Percentiles rank a stretch among this genome's conserved stretches.
phyloP scores from a whole-genome alignment of 2,888 invertebrate genomes.

The Neoascia interrupta region DNA sequence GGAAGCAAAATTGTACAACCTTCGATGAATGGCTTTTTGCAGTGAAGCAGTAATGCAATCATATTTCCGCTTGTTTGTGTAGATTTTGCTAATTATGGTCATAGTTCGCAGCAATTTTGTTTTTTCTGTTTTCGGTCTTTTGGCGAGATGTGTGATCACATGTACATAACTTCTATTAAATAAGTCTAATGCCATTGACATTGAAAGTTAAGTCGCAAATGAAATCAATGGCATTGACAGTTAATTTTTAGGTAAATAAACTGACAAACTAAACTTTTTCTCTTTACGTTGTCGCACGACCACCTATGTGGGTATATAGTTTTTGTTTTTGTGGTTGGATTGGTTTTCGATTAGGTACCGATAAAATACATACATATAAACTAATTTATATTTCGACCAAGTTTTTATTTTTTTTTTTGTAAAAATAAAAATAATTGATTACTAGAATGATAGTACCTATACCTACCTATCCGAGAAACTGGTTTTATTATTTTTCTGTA shows the following conservation, averaged over 20 bases:
- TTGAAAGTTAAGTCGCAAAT: slow-evolving; percentile 13
- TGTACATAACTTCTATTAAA: background rate
- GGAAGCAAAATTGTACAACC: background rate
- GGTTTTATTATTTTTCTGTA: background rate
- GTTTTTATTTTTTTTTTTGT: background rate
- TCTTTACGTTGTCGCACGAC: background rate
- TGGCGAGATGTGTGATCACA: background rate
- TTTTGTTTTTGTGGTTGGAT: background rate
- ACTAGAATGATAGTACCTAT: no score
- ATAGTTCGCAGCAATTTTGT: slow-evolving; percentile 3
- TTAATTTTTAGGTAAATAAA: background rate
- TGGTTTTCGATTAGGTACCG: no score
- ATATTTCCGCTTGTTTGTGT: slow-evolving; percentile 25
- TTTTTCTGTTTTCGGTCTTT: no score
- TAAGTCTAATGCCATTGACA: slow-evolving; percentile 22
- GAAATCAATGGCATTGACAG: slow-evolving; percentile 15
- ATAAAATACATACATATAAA: no score
- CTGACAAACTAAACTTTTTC: background rate
- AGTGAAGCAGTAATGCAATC: slow-evolving; percentile 7
- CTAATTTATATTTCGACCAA: no score
- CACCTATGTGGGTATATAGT: no score
- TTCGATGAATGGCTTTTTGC: slow-evolving; percentile 15
- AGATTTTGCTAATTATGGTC: slow-evolving; percentile 23
- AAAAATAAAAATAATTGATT: background rate
- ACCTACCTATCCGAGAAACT: background rate